Evolutionary conservation across 1,140 invertebrate species (phyloP).

Genomic region (Fopius arisanus): DNA sequence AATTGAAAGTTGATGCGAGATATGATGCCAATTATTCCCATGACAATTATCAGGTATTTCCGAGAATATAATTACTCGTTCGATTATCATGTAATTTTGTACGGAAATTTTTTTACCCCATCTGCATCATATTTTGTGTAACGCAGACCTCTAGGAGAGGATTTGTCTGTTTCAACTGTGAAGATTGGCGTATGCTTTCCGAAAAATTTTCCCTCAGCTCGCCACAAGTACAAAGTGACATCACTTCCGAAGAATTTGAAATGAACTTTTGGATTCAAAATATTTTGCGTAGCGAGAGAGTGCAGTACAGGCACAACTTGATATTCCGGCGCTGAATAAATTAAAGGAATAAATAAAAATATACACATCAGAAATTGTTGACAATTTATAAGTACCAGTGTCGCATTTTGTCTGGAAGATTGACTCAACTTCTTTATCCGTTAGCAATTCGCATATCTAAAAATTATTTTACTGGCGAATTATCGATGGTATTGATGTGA

Average conservation of each 20-base stretch:
- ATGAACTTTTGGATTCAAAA: not conserved
- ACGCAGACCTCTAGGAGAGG: slow-evolving; percentile 8
- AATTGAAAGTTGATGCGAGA: not conserved
- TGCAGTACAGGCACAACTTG: slow-evolving; percentile 19
- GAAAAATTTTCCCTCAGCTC: slow-evolving; percentile 19
- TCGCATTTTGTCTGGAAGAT: slow-evolving; percentile 22
- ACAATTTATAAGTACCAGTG: slow-evolving; percentile 11
- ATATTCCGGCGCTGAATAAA: slow-evolving; percentile 16
- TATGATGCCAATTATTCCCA: too few species aligned
- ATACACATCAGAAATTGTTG: not conserved
- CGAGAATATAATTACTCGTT: too few species aligned
- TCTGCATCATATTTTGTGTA: slow-evolving; percentile 23
- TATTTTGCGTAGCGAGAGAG: slow-evolving; percentile 6
- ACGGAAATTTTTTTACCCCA: slow-evolving; percentile 19
- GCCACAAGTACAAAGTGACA: slow-evolving; percentile 18
- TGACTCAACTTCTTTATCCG: slow-evolving; percentile 21
- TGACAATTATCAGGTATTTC: too few species aligned
- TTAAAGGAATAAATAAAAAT: not conserved
- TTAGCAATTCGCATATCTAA: slow-evolving; percentile 16
- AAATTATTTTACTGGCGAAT: not conserved
- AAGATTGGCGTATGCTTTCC: slow-evolving; percentile 25
- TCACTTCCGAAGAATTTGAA: slow-evolving; percentile 18
- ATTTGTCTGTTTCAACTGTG: slow-evolving; percentile 14
- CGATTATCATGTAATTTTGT: not conserved
- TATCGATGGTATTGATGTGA: too few species aligned